These are phyloP conservation scores for Nasonia vitripennis DNA, from an alignment of 1,140 invertebrate species.

Conservation along the genomic window DNA sequence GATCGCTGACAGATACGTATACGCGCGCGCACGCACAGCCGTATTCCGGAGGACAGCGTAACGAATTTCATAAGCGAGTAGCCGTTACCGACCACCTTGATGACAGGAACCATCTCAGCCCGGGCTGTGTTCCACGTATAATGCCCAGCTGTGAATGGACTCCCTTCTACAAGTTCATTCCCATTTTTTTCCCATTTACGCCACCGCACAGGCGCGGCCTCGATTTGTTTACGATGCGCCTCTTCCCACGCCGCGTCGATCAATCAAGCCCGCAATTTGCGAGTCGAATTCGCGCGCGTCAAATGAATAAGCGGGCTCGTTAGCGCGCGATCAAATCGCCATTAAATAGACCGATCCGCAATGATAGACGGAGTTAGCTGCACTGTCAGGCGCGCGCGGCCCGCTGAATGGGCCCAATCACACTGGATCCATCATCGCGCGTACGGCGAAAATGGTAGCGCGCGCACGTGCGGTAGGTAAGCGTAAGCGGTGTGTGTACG, in stretches of 20 bases:
- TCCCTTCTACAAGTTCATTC: background rate
- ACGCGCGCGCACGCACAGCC: background rate
- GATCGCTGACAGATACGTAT: slow-evolving; percentile 47
- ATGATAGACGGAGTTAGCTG: background rate
- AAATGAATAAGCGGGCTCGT: slow-evolving; percentile 8
- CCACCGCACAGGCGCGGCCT: too few relatives aligned
- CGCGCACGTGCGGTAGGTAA: slow-evolving; percentile 17
- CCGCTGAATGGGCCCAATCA: background rate
- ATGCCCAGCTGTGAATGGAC: slow-evolving; percentile 3
- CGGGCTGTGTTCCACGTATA: slow-evolving; percentile 34
- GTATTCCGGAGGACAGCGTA: slow-evolving; percentile 55
- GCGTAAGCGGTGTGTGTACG: too few relatives aligned
- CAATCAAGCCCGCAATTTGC: slow-evolving; percentile 10
- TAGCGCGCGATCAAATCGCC: slow-evolving; percentile 13
- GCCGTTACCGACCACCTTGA: slow-evolving; percentile 52
- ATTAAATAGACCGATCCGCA: background rate
- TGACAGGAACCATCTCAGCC: slow-evolving; percentile 34
- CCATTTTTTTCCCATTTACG: too few relatives aligned
- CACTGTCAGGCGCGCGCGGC: background rate
- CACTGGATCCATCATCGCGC: background rate
- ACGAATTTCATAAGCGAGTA: slow-evolving; percentile 60
- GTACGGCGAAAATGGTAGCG: background rate
- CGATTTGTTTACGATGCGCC: too few relatives aligned
- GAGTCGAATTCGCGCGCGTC: background rate
- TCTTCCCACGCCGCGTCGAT: background rate